Conservation (phyloP, 2,888 invertebrate species). For the Agonopterix arenella region DNA sequence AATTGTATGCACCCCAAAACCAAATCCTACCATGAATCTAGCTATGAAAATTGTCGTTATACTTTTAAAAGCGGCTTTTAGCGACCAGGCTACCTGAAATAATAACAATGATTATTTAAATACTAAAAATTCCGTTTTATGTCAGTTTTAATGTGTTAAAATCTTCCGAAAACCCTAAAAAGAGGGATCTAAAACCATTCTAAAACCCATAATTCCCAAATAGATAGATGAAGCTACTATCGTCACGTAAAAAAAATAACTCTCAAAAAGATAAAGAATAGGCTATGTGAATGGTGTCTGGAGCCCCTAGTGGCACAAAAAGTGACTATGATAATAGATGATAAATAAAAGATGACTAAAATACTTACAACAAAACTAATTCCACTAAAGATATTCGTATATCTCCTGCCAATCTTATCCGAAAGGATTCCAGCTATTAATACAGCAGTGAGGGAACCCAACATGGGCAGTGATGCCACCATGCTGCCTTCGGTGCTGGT, state of each 20-base stretch:
- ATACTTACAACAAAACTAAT: conserved; percentile 24
- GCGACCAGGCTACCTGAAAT: conserved; percentile 32
- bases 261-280: not conserved
- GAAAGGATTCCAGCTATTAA: conserved; percentile 17
- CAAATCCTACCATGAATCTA: conserved; percentile 68
- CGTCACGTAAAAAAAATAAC: no score
- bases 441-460: conserved; percentile 22
- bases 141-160: no score
- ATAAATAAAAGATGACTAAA: no score
- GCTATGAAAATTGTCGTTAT: conserved; percentile 42
- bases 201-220: no score
- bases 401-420: conserved; percentile 30
- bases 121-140: no score
- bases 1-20: conserved; percentile 58
- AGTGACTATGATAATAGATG: no score
- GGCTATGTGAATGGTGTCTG: no score
- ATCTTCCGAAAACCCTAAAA: no score
- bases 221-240: not conserved
- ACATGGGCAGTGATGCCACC: conserved; percentile 28
- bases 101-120: conserved; percentile 8
- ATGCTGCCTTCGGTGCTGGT: conserved; percentile 20
- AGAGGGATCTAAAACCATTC: no score
- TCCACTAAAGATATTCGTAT: conserved; percentile 20
- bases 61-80: conserved; percentile 24
- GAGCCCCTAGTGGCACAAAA: no score